Conservation (phyloP, 2,888 invertebrate species). For the Pecten maximus region DNA sequence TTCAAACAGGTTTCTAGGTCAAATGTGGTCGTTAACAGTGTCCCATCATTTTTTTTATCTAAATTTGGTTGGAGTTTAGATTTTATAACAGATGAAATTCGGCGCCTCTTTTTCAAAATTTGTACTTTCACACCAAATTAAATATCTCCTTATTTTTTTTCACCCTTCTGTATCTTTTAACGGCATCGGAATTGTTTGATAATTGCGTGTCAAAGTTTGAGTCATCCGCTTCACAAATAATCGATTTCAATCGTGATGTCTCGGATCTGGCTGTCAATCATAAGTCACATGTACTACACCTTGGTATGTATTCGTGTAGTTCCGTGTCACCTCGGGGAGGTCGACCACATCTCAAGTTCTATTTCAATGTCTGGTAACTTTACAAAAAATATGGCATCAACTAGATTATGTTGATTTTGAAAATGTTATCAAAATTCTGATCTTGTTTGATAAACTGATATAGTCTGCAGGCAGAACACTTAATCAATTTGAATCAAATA, state of each 20-base stretch:
- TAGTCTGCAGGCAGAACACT: no score
- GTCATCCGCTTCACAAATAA: not conserved
- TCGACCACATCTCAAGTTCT: not conserved
- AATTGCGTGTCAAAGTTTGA: not conserved
- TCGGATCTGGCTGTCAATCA: not conserved
- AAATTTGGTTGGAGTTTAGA: not conserved
- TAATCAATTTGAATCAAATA: no score
- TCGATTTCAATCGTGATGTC: constrained; percentile 29
- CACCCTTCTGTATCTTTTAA: no score
- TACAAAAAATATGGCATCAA: not conserved
- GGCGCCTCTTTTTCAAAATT: not conserved
- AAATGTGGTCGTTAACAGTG: no score
- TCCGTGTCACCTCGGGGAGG: not conserved
- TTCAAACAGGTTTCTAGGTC: no score
- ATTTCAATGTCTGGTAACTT: not conserved
- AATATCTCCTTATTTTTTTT: not conserved
- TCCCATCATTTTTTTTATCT: no score
- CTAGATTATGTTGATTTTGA: not conserved
- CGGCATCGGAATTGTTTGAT: not conserved
- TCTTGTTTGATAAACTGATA: not conserved
- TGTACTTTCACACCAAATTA: not conserved
- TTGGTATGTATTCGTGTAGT: not conserved
- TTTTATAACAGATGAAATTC: not conserved
- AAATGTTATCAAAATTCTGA: not conserved
- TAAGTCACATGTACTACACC: not conserved